Conservation (phyloP, 2,113 vertebrate species). For the Tauraco erythrolophus region DNA sequence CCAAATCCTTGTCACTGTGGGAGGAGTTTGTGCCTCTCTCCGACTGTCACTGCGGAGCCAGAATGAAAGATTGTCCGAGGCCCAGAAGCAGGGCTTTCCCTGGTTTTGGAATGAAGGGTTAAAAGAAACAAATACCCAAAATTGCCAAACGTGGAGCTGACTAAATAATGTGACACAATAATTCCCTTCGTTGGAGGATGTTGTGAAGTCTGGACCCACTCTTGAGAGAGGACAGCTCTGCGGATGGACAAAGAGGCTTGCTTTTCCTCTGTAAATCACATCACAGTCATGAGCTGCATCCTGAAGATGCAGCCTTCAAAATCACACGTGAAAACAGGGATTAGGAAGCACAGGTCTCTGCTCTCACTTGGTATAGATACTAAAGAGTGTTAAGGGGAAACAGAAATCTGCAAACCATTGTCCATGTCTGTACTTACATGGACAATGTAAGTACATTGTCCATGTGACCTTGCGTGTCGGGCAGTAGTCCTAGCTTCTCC, state of each 20-base stretch:
- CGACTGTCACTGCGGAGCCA: neutral
- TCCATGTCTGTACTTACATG: neutral
- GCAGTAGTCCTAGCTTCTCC: neutral
- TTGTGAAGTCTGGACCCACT: neutral
- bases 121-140: neutral
- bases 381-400: neutral
- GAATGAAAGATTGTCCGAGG: neutral
- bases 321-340: neutral
- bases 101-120: neutral
- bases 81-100: neutral
- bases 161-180: neutral
- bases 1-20: neutral
- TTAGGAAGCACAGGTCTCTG: too few species aligned
- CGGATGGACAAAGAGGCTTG: neutral
- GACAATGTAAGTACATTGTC: too few species aligned
- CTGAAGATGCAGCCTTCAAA: neutral
- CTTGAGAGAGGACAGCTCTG: neutral
- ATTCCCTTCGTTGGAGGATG: neutral
- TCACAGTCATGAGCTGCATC: neutral
- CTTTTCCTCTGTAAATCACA: neutral
- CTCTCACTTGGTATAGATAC: accelerated
- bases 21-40: neutral
- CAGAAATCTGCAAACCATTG: neutral
- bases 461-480: neutral
- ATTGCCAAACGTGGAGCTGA: neutral